Percentiles rank a stretch among this genome's conserved stretches.
Evolutionary conservation across 2,113 vertebrate species (phyloP).

Genomic region (Hemiprocne comata): DNA sequence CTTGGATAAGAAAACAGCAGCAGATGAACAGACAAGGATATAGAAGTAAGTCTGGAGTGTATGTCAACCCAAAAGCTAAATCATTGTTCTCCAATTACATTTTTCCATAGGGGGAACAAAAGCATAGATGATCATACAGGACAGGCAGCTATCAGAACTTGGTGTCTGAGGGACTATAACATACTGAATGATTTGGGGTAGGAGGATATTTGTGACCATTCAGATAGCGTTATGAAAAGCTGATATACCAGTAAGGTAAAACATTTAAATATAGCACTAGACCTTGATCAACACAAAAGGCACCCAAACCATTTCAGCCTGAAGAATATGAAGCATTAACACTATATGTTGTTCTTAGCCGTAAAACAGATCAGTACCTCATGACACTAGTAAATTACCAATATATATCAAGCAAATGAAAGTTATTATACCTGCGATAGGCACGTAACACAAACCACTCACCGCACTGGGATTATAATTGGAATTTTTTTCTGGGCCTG

Average conservation of each 20-base stretch:
- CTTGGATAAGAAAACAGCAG: neutral
- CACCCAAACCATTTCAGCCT: neutral
- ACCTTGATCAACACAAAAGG: neutral
- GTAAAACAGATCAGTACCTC: conserved; percentile 9
- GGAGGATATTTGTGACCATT: neutral
- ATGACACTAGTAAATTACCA: neutral
- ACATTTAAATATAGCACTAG: neutral
- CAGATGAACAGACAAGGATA: neutral
- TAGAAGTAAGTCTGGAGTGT: neutral
- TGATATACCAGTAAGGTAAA: neutral
- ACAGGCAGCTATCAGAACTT: neutral
- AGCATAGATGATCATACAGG: neutral
- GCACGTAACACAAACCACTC: neutral
- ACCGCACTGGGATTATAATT: neutral
- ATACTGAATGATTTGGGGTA: neutral
- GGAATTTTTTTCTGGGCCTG: neutral
- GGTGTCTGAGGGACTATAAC: neutral
- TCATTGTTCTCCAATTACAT: neutral
- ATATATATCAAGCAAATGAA: neutral
- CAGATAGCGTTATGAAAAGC: neutral
- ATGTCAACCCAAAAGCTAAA: conserved; percentile 6
- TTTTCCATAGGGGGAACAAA: neutral
- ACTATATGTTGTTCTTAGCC: neutral
- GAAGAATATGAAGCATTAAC: neutral
- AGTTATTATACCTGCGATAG: neutral